A percentile compares a stretch with the other conserved stretches of the same genome.
Conservation (phyloP, 30 jellyfish, hydroid and myxozoan species). For the Hydractinia symbiolongicarpus region DNA sequence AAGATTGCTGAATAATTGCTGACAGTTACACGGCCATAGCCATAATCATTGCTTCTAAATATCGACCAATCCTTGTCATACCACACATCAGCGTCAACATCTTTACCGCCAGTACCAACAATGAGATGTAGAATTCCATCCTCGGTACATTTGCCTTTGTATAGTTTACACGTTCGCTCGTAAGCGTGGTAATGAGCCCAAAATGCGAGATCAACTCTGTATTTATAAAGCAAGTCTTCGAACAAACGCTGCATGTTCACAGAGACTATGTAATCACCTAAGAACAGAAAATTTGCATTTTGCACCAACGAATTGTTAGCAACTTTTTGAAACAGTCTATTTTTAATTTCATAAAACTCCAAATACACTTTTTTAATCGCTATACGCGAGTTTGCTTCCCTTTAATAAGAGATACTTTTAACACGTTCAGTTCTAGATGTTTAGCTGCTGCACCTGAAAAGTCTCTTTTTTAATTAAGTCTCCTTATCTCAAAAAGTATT, state of each 20-base stretch:
- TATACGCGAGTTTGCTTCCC: too few relatives aligned
- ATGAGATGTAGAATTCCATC: slow-evolving; percentile 64
- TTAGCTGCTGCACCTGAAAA: too few relatives aligned
- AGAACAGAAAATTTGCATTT: background rate
- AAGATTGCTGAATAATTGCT: slow-evolving; percentile 57
- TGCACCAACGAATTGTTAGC: too few relatives aligned
- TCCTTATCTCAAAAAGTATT: too few relatives aligned
- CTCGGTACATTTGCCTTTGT: slow-evolving; percentile 61
- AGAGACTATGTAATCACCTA: slow-evolving; percentile 67
- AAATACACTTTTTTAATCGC: too few relatives aligned
- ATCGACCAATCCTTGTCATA: slow-evolving; percentile 58
- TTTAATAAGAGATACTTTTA: too few relatives aligned
- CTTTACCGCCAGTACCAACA: slow-evolving; percentile 84
- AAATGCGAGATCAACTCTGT: slow-evolving; percentile 83
- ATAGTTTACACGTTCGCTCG: slow-evolving; percentile 83
- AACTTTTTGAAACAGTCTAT: too few relatives aligned
- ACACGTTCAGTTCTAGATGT: too few relatives aligned
- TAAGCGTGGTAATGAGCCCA: slow-evolving; percentile 97
- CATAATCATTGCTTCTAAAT: slow-evolving; percentile 52
- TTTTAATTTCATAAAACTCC: too few relatives aligned
- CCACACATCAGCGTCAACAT: slow-evolving; percentile 50
- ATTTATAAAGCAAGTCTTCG: slow-evolving; percentile 70
- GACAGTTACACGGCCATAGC: slow-evolving; percentile 82
- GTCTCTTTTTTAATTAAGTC: too few relatives aligned
- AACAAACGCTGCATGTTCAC: slow-evolving; percentile 55